These are phyloP conservation scores for Chironomus tentans DNA, from an alignment of 2,888 invertebrate species.

Conservation along the genomic window DNA sequence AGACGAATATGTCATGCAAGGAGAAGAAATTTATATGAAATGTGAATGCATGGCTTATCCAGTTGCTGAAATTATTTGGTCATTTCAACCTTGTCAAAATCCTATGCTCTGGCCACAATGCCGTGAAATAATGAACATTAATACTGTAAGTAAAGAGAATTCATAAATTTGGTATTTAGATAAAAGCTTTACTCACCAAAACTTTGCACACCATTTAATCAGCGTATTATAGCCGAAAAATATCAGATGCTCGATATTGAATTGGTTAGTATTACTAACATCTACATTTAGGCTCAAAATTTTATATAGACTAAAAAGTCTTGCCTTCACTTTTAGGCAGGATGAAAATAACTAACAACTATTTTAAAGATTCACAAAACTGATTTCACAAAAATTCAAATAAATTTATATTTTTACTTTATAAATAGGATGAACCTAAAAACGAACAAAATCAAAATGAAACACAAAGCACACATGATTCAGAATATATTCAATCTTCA, in stretches of 20 bases:
- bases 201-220: not conserved
- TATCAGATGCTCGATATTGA: slow-evolving; percentile 34
- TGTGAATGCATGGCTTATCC: slow-evolving; percentile 52
- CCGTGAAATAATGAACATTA: not conserved
- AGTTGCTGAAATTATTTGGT: slow-evolving; percentile 49
- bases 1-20: slow-evolving; percentile 40
- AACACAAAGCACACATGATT: not conserved
- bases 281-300: not conserved
- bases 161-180: not conserved
- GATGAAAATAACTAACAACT: not conserved
- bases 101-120: slow-evolving; percentile 37
- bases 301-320: not conserved
- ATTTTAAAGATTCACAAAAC: no score
- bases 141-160: not conserved
- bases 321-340: not conserved
- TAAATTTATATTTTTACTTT: not conserved
- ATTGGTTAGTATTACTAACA: slow-evolving; percentile 32
- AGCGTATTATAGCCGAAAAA: slow-evolving; percentile 27
- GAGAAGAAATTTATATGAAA: slow-evolving; percentile 40
- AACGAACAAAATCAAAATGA: not conserved
- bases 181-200: not conserved
- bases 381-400: no score
- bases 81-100: slow-evolving; percentile 43
- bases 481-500: slow-evolving; percentile 33
- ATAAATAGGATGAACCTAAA: not conserved